These are phyloP conservation scores for Listronotus bonariensis DNA, from an alignment of 1,140 invertebrate species.

Conservation along the genomic window DNA sequence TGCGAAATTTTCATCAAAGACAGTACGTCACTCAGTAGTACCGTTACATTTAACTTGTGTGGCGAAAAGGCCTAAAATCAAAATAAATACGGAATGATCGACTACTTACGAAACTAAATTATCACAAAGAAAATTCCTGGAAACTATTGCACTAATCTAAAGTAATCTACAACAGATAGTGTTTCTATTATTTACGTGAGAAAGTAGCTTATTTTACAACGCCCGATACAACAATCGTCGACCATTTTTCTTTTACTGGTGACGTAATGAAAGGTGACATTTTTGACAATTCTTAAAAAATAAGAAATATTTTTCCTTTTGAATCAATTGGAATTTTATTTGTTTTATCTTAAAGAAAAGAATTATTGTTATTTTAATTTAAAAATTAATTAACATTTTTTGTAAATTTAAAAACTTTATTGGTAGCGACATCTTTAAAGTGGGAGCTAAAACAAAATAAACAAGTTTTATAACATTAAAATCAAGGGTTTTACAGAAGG, in stretches of 20 bases:
- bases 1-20: background rate
- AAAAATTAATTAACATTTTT: too few relatives aligned
- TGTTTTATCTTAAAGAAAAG: too few relatives aligned
- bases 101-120: constrained; percentile 21
- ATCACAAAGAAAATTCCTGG: constrained; percentile 6
- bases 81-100: constrained; percentile 4
- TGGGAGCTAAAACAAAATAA: too few relatives aligned
- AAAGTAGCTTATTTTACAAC: constrained; percentile 40
- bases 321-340: too few relatives aligned
- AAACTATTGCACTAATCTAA: constrained; percentile 22
- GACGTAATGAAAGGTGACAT: constrained; percentile 34
- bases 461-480: too few relatives aligned
- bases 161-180: constrained; percentile 7
- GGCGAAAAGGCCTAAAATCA: constrained; percentile 4
- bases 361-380: too few relatives aligned
- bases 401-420: too few relatives aligned
- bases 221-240: constrained; percentile 40
- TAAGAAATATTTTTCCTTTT: too few relatives aligned
- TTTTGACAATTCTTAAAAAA: too few relatives aligned
- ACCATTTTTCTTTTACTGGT: constrained; percentile 39
- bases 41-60: constrained; percentile 30
- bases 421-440: too few relatives aligned
- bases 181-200: background rate
- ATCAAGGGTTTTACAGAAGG: too few relatives aligned
- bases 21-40: constrained; percentile 18